A percentile compares a stretch with the other conserved stretches of the same genome.
These are phyloP conservation scores for Puntigrus tetrazona DNA, from an alignment of 2,113 vertebrate species.

Conservation along the genomic window DNA sequence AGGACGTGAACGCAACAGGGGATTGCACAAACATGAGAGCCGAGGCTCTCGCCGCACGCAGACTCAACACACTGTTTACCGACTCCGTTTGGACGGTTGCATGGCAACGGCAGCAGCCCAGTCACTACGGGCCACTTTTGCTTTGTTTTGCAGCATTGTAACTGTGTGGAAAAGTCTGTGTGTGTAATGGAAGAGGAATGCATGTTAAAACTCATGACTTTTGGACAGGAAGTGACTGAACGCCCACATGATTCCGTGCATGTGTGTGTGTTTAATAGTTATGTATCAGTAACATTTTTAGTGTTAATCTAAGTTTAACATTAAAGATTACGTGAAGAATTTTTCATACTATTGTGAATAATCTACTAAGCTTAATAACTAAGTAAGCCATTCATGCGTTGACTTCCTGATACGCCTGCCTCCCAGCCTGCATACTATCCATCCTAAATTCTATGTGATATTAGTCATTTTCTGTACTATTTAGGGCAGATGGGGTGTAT, in stretches of 20 bases:
- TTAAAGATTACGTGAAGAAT: not conserved
- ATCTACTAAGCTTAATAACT: not conserved
- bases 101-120: constrained; percentile 50
- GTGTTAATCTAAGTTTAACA: not conserved
- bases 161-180: constrained; percentile 46
- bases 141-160: constrained; percentile 44
- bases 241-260: constrained; percentile 40
- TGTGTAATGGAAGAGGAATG: constrained; percentile 48
- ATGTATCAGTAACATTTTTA: constrained; percentile 30
- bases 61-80: constrained; percentile 52
- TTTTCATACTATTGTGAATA: not conserved
- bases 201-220: constrained; percentile 55
- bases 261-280: constrained; percentile 25
- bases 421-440: too few species aligned
- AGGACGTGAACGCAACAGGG: constrained; percentile 43
- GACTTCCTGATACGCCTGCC: too few species aligned
- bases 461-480: too few species aligned
- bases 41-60: constrained; percentile 25
- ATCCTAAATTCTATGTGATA: too few species aligned
- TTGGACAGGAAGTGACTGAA: constrained; percentile 57
- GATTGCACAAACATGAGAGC: constrained; percentile 53
- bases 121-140: constrained; percentile 49
- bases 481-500: too few species aligned
- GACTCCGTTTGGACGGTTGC: constrained; percentile 53
- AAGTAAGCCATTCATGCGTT: not conserved